These are phyloP conservation scores for Trematomus loennbergii DNA, from an alignment of 2,113 vertebrate species.

Conservation along the genomic window DNA sequence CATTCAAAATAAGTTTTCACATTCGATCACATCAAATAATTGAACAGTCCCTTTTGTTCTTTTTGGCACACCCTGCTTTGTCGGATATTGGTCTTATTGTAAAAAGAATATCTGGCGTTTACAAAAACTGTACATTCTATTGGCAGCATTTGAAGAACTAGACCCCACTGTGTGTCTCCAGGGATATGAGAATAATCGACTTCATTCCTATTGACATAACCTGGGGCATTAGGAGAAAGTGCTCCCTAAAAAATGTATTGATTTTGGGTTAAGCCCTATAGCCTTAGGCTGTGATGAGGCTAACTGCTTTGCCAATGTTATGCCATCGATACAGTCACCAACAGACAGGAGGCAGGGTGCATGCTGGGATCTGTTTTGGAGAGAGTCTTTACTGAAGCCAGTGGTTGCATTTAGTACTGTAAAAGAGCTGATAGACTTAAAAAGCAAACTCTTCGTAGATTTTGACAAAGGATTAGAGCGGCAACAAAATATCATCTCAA, in stretches of 20 bases:
- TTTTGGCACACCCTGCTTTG: no score
- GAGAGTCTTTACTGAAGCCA: not conserved
- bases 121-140: not conserved
- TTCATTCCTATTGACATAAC: conserved; percentile 37
- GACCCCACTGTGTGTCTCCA: conserved; percentile 10
- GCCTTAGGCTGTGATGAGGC: conserved; percentile 55
- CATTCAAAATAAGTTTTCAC: no score
- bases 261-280: conserved; percentile 47
- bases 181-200: conserved; percentile 16
- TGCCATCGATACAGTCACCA: conserved; percentile 20
- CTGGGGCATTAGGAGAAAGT: conserved; percentile 39
- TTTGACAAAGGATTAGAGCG: not conserved
- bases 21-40: no score
- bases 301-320: conserved; percentile 60
- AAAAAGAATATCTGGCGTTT: not conserved
- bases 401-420: not conserved
- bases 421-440: not conserved
- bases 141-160: not conserved
- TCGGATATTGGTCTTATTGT: no score
- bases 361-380: conserved; percentile 22
- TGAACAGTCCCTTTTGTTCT: no score
- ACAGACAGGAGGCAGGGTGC: not conserved
- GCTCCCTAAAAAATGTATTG: conserved; percentile 56
- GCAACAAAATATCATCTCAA: not conserved
- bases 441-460: not conserved